Evolutionary conservation across 2,797 vertebrate species (phyloP).

Genomic region (Simalia tracyae): DNA sequence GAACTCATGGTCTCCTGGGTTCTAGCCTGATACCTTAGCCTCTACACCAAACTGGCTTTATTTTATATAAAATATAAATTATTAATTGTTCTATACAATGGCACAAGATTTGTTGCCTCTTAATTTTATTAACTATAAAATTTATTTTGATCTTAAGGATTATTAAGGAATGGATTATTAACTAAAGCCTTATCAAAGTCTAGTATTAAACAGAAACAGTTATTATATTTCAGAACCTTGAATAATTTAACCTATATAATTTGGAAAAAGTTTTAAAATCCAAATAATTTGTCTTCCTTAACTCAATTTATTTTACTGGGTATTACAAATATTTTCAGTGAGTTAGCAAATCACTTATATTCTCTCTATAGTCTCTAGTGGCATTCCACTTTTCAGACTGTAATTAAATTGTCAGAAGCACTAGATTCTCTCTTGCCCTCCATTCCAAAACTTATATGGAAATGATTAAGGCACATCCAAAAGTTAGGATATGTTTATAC

Average conservation of each 20-base stretch:
- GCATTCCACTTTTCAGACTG: neutral
- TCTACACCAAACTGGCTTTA: neutral
- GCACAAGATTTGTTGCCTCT: neutral
- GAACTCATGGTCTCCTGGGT: neutral
- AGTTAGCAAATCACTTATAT: neutral
- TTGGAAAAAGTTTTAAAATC: neutral
- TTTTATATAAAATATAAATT: neutral
- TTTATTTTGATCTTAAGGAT: neutral
- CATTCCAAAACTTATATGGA: neutral
- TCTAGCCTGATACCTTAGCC: neutral
- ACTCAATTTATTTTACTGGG: neutral
- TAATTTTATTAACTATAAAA: neutral
- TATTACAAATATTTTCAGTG: neutral
- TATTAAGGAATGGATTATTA: neutral
- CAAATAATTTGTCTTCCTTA: slow-evolving; percentile 5
- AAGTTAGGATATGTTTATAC: neutral
- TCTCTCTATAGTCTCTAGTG: neutral
- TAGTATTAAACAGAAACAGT: neutral
- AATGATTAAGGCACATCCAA: neutral
- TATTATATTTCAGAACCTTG: neutral
- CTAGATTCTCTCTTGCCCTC: neutral
- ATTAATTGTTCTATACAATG: neutral
- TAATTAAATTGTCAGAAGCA: neutral
- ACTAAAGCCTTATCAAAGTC: neutral
- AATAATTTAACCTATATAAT: neutral